A percentile compares a stretch with the other conserved stretches of the same genome.
Evolutionary conservation across 1,140 invertebrate species (phyloP).

Genomic region (Sinella curviseta): DNA sequence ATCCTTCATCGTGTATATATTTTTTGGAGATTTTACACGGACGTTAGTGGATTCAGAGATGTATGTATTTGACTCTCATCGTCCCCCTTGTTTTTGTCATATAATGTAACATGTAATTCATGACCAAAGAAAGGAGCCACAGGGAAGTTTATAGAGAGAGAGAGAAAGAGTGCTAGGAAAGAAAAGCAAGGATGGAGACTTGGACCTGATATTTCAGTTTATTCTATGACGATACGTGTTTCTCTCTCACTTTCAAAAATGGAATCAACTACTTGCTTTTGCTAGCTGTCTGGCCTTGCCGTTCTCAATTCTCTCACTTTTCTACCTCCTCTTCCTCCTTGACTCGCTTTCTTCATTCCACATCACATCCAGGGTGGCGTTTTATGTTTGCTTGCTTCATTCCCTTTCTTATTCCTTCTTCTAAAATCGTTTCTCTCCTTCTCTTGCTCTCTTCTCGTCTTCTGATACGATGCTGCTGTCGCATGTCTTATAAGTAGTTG

Average conservation of each 20-base stretch:
- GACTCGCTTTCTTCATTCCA: neutral
- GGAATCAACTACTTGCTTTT: neutral
- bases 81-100: too few relatives aligned
- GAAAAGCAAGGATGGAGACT: neutral
- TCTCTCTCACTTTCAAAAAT: neutral
- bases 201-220: neutral
- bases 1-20: too few relatives aligned
- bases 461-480: neutral
- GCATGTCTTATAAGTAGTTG: slow-evolving; percentile 1
- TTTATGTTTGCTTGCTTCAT: too few relatives aligned
- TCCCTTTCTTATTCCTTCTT: too few relatives aligned
- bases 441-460: too few relatives aligned
- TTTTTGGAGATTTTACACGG: neutral
- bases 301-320: too few relatives aligned
- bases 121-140: neutral
- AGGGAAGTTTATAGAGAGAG: neutral
- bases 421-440: slow-evolving; percentile 18
- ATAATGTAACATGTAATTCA: neutral
- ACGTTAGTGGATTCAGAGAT: neutral
- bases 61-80: too few relatives aligned
- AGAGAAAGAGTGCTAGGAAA: too few relatives aligned
- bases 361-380: too few relatives aligned
- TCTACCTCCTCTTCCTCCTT: neutral
- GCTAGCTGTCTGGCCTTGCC: too few relatives aligned
- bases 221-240: neutral